Percentiles rank a stretch among this genome's conserved stretches.
Evolutionary conservation across 2,113 vertebrate species (phyloP).

Genomic region (Camelus dromedarius): DNA sequence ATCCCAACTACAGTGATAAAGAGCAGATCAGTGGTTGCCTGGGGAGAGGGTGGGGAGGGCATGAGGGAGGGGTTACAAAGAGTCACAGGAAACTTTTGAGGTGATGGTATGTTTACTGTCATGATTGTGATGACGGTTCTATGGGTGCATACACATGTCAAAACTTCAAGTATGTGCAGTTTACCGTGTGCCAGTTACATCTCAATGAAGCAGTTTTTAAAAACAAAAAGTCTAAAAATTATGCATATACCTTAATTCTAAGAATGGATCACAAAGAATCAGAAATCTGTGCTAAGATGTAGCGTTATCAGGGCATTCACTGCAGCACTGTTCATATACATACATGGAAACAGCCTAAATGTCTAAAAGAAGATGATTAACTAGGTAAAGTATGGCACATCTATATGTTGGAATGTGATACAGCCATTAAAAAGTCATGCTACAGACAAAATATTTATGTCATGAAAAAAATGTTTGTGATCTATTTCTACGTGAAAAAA

Average conservation of each 20-base stretch:
- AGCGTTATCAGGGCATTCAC: background rate
- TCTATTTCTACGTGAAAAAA: background rate
- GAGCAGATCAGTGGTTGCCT: background rate
- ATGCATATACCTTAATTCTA: background rate
- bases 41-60: background rate
- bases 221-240: background rate
- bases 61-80: background rate
- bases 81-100: background rate
- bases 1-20: background rate
- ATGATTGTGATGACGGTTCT: background rate
- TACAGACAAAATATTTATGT: background rate
- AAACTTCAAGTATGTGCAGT: background rate
- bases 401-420: background rate
- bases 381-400: background rate
- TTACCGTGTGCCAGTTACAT: background rate
- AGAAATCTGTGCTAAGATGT: background rate
- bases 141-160: background rate
- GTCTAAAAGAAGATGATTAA: background rate
- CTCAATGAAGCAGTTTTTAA: background rate
- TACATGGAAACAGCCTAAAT: background rate
- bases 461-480: background rate
- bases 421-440: background rate
- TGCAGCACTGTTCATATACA: background rate
- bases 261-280: constrained; percentile 39
- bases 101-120: background rate